Conservation (phyloP, 2,888 invertebrate genomes). For the Mimachlamys varia region DNA sequence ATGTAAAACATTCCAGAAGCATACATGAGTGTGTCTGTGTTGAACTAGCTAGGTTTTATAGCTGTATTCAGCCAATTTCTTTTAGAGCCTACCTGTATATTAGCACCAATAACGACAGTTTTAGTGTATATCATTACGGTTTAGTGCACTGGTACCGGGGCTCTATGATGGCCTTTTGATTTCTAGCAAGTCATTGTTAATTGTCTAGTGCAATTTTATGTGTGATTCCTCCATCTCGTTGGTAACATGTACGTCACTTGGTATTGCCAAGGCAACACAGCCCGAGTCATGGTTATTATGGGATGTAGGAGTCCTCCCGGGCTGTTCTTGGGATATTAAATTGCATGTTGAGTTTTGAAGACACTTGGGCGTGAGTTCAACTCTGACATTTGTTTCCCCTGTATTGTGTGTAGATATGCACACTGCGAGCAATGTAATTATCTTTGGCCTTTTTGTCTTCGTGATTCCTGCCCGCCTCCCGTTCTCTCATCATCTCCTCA, state of each 20-base stretch:
- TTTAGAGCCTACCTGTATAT: not conserved
- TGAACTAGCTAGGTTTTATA: too few species aligned
- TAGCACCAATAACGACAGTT: not conserved
- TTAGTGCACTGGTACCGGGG: not conserved
- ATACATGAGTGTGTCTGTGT: too few species aligned
- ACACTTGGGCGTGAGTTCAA: not conserved
- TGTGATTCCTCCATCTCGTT: not conserved
- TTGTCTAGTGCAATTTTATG: conserved; percentile 13
- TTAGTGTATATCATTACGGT: not conserved
- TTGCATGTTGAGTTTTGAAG: not conserved
- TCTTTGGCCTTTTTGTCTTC: not conserved
- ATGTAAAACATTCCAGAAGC: too few species aligned
- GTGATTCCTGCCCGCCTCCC: not conserved
- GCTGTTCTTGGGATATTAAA: conserved; percentile 4
- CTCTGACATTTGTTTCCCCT: not conserved
- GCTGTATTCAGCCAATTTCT: not conserved
- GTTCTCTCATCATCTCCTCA: not conserved
- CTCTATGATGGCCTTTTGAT: not conserved
- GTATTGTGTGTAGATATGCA: not conserved
- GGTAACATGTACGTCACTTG: conserved; percentile 14
- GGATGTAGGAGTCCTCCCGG: not conserved
- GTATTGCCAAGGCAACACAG: not conserved
- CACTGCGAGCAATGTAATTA: not conserved
- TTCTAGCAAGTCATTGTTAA: conserved; percentile 12
- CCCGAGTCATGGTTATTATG: not conserved